These are phyloP conservation scores for Caprella mutica DNA, from an alignment of 2,888 invertebrate species.

Conservation along the genomic window DNA sequence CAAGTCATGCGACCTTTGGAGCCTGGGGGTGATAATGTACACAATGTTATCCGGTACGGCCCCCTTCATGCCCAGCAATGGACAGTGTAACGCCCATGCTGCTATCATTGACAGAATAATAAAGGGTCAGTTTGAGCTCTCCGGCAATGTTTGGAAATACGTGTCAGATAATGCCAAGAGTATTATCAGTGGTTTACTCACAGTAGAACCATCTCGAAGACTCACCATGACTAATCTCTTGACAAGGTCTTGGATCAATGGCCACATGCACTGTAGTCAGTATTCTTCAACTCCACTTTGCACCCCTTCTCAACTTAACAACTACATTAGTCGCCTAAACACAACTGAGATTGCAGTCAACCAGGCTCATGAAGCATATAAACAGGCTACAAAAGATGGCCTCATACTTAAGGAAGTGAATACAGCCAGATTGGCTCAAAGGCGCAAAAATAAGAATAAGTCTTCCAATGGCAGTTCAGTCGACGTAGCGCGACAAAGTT, in stretches of 20 bases:
- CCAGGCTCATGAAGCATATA: too few species aligned
- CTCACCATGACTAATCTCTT: constrained; percentile 56
- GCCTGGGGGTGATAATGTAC: constrained; percentile 83
- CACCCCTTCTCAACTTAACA: too few species aligned
- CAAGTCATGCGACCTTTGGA: constrained; percentile 67
- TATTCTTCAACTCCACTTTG: constrained; percentile 48
- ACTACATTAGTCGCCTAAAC: too few species aligned
- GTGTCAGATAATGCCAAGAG: constrained; percentile 64
- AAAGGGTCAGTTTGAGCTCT: constrained; percentile 64
- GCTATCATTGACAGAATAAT: constrained; percentile 68
- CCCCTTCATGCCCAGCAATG: constrained; percentile 69
- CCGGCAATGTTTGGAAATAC: constrained; percentile 56
- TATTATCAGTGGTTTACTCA: constrained; percentile 57
- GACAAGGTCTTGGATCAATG: constrained; percentile 55
- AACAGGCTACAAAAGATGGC: too few species aligned
- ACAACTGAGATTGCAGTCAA: too few species aligned
- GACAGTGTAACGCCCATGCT: too few species aligned
- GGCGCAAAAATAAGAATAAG: constrained; percentile 30
- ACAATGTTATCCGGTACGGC: constrained; percentile 75
- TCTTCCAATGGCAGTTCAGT: constrained; percentile 28
- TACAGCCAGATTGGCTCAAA: constrained; percentile 27
- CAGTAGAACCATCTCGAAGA: constrained; percentile 62
- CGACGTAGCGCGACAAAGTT: too few species aligned
- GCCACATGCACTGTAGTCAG: constrained; percentile 40
- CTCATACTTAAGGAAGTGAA: constrained; percentile 33